Evolutionary conservation across 2,113 vertebrate species (phyloP), one percentile per base, ranked within the genome.

Genomic region (Sisor rabdophorus): DNA sequence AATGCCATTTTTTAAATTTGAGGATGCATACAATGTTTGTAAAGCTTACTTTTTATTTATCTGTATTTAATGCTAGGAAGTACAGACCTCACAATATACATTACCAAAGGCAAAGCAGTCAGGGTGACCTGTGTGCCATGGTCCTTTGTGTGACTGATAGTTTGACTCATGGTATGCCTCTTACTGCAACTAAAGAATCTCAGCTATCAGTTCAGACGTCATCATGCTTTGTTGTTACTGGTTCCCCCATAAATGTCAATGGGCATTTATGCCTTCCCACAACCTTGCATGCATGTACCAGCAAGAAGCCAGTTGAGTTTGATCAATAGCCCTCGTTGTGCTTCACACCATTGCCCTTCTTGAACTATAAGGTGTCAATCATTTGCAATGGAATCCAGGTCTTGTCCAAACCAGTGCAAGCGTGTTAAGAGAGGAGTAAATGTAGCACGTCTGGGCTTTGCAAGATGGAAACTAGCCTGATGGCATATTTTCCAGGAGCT

Each of bases 401-500:
- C 61, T 78, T 76, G 76, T 72, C 80, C 55, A 48, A 80, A 78
- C 72, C 75, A 79, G 70, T 73, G 60, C 7, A 19, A 77, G 75
- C 71, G 17, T 85, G 79, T 79, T 73, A 79, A 52, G 16, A 10
- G 28, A 80, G 50, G 47, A 82, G 84, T 82, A 84, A 44, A 17
- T 59, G 55, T 30, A 56, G 76, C 59, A 85, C 85, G 84, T 70
- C 81, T 82, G 68, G 54, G 22, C 80, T 79, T 76, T 80, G 85
- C 80, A 56, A 65, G 19, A 83, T 88, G 90, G 85, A 90, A 90
- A 89, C 80, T 78, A 82, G 82, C 85, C 74, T 69, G 80, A 82
- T 86, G 83, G 73, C 86, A 89, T 88, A 89, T 89, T 90, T 91
- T 90, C 89, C 89, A 82, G 26, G 72, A 71, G 79, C 84, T 84